phyloP scores from a whole-genome alignment of 2,797 vertebrate species.

The Poeciliopsis infans region DNA sequence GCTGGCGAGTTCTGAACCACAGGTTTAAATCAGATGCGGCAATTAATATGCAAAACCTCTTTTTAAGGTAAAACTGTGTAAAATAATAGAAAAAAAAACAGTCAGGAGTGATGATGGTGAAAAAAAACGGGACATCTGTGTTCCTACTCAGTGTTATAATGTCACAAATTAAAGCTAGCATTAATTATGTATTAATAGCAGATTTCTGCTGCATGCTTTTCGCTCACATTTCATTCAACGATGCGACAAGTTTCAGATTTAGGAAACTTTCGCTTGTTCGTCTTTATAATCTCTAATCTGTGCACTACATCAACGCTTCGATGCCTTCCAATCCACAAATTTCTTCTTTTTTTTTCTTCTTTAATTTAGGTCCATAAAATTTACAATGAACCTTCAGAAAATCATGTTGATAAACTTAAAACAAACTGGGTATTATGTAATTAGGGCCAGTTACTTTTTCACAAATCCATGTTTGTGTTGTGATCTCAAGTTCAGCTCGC shows the following conservation, averaged over 20 bases:
- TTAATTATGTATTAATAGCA: conserved; percentile 7
- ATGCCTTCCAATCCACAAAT: conserved; percentile 10
- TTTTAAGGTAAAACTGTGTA: not conserved
- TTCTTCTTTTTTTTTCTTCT: conserved; percentile 2
- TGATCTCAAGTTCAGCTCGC: conserved; percentile 19
- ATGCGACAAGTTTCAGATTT: conserved; percentile 4
- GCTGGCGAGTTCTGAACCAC: not conserved
- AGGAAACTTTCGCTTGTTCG: conserved; percentile 4
- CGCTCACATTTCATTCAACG: not conserved
- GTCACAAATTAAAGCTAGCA: not conserved
- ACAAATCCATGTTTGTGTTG: not conserved
- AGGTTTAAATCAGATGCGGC: not conserved
- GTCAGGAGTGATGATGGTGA: not conserved
- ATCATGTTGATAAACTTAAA: not conserved
- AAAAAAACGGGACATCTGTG: conserved; percentile 12
- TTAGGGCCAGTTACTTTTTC: not conserved
- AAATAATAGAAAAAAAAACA: not conserved
- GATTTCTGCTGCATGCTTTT: conserved; percentile 26
- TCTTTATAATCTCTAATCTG: conserved; percentile 25
- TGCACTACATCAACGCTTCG: conserved; percentile 35
- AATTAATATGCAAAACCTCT: conserved; percentile 8
- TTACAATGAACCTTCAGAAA: conserved; percentile 3
- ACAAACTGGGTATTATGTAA: conserved; percentile 13
- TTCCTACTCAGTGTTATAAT: conserved; percentile 10
- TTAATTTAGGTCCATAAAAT: conserved; percentile 11